Base-by-base conservation (phyloP, 1,140 invertebrate species). In the Dinoponera quadriceps region DNA sequence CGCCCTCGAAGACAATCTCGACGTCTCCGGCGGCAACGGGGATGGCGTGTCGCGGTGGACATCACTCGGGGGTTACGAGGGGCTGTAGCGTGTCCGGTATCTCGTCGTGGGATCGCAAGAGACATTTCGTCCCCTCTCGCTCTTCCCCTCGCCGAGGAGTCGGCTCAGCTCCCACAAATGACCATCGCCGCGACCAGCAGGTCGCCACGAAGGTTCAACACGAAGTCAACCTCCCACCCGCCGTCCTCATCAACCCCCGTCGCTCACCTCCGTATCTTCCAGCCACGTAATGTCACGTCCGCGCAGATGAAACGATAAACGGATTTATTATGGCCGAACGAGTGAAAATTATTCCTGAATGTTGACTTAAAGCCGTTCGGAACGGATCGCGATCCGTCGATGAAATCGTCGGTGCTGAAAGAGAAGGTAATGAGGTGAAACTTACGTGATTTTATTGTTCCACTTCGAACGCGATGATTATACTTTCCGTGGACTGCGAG, bases 61-160 rank as follows among this genome's bases (percentile, higher is more conserved):
- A 93, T 93, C 93, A 91, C 90, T 90, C 80, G 78, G 68, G 80
- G 86, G 77, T 68, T 25, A 48, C 33, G 44, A 87, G 89, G 85
- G 89, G 89, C 86, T 85, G 87, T 94, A 91, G 93, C 93, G 93
- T 94, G 93, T 93, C 92, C 92, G 92, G 93, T 94, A 94, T 94
- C 93, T 93, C 74, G 77, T 82, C 38, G 78, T 82, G 91, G 91
- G 91, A 94, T 94, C 93, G 90, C 91, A 87, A 90, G 93, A 94
- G 93, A 94, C 93, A 93, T 94, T 94, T 94, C 91, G 92, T 91
- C 90, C 92, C 87, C 66, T 48, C 65, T 44, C 63, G 13, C 75
- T 27, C 51, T 57, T 27, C 51, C 75, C 33, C 25, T 22, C 33
- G 18, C 71, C 72, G 48, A 83, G 83, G 85, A 90, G 83, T 87